Conservation (phyloP, 2,113 vertebrate species). For the Puma concolor region DNA sequence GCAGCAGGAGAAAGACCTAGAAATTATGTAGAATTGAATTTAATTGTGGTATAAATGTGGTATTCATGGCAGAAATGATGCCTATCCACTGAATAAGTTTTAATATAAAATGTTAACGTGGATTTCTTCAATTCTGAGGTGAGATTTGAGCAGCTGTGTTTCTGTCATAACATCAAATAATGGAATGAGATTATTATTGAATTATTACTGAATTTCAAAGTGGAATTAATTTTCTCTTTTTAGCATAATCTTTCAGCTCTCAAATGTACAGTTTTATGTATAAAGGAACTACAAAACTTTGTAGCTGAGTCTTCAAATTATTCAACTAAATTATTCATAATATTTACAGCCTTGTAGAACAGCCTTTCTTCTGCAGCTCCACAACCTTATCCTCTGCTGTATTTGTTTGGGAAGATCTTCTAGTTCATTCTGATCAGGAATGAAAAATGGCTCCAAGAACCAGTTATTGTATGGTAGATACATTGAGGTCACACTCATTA, state of each 20-base stretch:
- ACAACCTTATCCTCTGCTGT: background rate
- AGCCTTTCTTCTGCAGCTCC: background rate
- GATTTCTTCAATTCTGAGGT: background rate
- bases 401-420: background rate
- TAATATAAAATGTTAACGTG: background rate
- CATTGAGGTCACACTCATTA: background rate
- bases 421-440: background rate
- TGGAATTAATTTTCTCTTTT: background rate
- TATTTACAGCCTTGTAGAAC: background rate
- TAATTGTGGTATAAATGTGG: constrained; percentile 20
- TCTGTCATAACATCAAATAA: background rate
- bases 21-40: constrained; percentile 29
- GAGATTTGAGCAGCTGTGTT: background rate
- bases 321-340: background rate
- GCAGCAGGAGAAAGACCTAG: background rate
- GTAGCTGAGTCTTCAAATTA: background rate
- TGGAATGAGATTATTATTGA: background rate
- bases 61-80: constrained; percentile 32
- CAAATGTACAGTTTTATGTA: background rate
- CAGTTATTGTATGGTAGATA: background rate
- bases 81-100: background rate
- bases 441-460: background rate
- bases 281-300: background rate
- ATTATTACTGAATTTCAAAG: background rate
- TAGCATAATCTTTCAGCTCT: background rate